A percentile compares a stretch with the other conserved stretches of the same genome.
Conservation (phyloP, 2,113 vertebrate genomes). For the Pedetes capensis region DNA sequence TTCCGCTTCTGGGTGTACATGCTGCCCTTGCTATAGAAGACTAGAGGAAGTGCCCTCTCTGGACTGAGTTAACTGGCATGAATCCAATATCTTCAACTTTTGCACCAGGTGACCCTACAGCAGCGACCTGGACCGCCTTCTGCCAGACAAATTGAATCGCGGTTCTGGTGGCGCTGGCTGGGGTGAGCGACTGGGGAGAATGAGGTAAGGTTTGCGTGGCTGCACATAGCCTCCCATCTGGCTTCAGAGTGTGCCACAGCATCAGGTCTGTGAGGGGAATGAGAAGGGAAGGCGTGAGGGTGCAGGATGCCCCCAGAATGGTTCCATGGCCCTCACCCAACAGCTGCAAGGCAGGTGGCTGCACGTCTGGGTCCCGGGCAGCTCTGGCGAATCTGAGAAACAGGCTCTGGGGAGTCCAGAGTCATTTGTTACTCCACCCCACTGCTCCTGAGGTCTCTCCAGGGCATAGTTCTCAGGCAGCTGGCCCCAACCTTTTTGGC, state of each 20-base stretch:
- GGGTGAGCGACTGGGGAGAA: background rate
- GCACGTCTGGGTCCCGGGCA: background rate
- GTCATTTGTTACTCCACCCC: background rate
- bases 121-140: background rate
- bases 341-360: background rate
- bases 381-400: background rate
- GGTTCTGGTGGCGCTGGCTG: background rate
- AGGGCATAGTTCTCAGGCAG: background rate
- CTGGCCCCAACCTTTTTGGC: no score
- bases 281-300: background rate
- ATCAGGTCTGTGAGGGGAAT: background rate
- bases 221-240: no score
- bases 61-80: background rate
- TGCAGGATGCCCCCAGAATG: background rate
- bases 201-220: background rate
- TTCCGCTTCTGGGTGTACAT: background rate
- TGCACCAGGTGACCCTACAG: background rate
- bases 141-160: background rate
- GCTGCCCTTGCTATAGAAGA: background rate
- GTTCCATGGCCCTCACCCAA: rapidly evolving
- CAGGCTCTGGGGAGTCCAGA: background rate
- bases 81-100: background rate
- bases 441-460: background rate
- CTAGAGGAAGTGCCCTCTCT: background rate
- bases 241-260: background rate